phyloP scores from a whole-genome alignment of 2,888 invertebrate genomes.

The Odontomyia ornata region DNA sequence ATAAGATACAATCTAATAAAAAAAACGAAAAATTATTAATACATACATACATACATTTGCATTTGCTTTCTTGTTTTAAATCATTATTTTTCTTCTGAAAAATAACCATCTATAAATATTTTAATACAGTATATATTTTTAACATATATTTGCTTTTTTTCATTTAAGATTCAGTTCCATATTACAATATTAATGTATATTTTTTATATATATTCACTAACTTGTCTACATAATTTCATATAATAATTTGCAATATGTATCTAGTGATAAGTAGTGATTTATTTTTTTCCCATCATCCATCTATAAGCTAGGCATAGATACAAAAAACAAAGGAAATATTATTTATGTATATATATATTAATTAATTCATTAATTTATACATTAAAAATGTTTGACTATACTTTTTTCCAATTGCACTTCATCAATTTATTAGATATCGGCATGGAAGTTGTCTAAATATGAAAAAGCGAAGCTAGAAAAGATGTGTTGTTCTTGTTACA shows the following conservation, averaged over 20 bases:
- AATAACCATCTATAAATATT: too few species aligned
- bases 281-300: conserved; percentile 5
- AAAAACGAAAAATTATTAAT: not conserved
- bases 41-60: too few species aligned
- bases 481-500: too few species aligned
- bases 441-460: not conserved
- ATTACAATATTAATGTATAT: not conserved
- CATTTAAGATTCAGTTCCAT: conserved; percentile 13
- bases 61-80: too few species aligned
- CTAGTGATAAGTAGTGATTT: not conserved
- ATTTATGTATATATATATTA: too few species aligned
- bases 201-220: not conserved
- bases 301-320: not conserved
- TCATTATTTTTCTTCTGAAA: too few species aligned
- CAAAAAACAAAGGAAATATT: conserved; percentile 3
- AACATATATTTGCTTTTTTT: not conserved
- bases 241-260: not conserved
- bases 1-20: not conserved
- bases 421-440: not conserved
- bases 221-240: not conserved
- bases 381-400: conserved; percentile 11
- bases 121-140: too few species aligned
- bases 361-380: not conserved
- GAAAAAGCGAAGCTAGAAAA: not conserved
- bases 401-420: conserved; percentile 12